Base-by-base conservation (phyloP, 2,113 vertebrate species). In the Chitala chitala region DNA sequence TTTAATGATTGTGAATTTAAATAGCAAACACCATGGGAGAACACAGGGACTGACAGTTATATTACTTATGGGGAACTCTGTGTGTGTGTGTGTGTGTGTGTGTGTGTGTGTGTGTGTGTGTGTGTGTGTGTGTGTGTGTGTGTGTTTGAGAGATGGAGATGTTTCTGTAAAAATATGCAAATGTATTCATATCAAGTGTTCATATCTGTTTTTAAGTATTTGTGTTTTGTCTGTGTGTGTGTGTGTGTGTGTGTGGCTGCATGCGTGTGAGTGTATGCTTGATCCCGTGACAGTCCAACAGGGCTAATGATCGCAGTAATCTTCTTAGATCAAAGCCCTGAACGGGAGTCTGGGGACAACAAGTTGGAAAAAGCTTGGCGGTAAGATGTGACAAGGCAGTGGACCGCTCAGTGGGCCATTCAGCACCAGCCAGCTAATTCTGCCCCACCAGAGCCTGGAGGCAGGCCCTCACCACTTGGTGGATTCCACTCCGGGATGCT, bases 141-240 rank as follows among this genome's bases (percentile, higher is more conserved):
- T 48, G 76, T 66, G 36, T 66, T 36, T 66, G 40, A 4, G 5
- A n/a, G n/a, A n/a, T n/a, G n/a, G n/a, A n/a, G n/a, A n/a, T n/a
- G n/a, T n/a, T n/a, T n/a, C n/a, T n/a, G n/a, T n/a, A n/a, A n/a
- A n/a, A n/a, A n/a, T n/a, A n/a, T n/a, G n/a, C n/a, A n/a, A n/a
- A n/a, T n/a, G n/a, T n/a, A n/a, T n/a, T n/a, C n/a, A n/a, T n/a
- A n/a, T n/a, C n/a, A n/a, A n/a, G n/a, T n/a, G n/a, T n/a, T n/a
- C n/a, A n/a, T n/a, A n/a, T n/a, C n/a, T n/a, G n/a, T n/a, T n/a
- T n/a, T n/a, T n/a, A n/a, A n/a, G n/a, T n/a, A n/a, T n/a, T n/a
- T n/a, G n/a, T 9, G n/a, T 33, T 6, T 3, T 12, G 66, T 20
- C 15, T 48, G 69, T 68, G 51, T 22, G 50, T 38, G 13, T 10